Conservation (phyloP, 2,797 vertebrate species). For the Clamator glandarius region DNA sequence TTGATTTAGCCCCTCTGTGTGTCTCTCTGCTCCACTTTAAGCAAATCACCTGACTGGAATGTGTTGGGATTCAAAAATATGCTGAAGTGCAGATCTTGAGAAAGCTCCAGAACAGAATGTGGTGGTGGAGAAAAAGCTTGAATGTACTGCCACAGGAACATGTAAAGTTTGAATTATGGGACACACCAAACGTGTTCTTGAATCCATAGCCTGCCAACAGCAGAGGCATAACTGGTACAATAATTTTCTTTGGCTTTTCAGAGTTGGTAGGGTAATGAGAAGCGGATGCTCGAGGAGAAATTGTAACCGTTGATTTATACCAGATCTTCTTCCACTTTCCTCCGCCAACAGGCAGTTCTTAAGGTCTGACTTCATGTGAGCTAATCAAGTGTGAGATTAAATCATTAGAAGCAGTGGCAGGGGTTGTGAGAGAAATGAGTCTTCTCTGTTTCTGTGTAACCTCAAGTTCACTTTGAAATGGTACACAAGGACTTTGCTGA, state of each 20-base stretch:
- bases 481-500: not conserved
- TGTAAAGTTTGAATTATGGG: not conserved
- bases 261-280: not conserved
- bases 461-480: not conserved
- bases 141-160: not conserved
- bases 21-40: not conserved
- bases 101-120: not conserved
- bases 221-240: not conserved
- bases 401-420: not conserved
- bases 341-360: not conserved
- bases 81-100: not conserved
- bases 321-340: not conserved
- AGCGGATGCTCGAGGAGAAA: not conserved
- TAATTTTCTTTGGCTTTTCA: not conserved
- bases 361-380: slow-evolving; percentile 5
- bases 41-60: not conserved
- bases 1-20: not conserved
- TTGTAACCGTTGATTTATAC: not conserved
- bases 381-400: slow-evolving; percentile 20
- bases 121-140: not conserved
- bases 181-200: not conserved
- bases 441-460: not conserved
- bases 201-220: not conserved
- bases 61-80: not conserved
- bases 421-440: not conserved